Conservation (phyloP, 2,797 vertebrate species). For the Phataginus tricuspis region DNA sequence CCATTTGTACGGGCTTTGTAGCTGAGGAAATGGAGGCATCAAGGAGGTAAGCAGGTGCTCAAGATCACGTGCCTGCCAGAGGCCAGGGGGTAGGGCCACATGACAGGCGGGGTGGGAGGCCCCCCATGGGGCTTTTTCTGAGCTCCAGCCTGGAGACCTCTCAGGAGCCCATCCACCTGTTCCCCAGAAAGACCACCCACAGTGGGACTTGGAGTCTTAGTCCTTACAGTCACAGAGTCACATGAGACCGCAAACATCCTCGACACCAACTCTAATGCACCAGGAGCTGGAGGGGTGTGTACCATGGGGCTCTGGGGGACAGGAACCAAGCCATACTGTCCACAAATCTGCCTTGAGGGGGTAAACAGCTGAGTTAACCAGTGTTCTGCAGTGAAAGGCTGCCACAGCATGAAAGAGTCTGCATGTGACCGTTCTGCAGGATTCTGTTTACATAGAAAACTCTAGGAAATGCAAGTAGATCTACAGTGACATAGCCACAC, state of each 20-base stretch:
- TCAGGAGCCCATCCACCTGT: not conserved
- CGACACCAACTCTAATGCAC: not conserved
- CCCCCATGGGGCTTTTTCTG: not conserved
- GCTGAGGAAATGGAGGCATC: no score
- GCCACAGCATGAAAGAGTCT: no score
- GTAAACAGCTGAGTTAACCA: not conserved
- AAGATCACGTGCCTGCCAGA: not conserved
- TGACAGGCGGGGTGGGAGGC: no score
- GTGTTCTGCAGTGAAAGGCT: no score
- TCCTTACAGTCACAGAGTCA: not conserved
- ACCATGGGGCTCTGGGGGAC: accelerated
- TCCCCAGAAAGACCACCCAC: not conserved
- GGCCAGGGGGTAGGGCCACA: not conserved
- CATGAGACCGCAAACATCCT: not conserved
- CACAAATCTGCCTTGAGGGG: not conserved
- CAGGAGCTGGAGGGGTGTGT: not conserved
- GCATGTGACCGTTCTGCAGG: no score
- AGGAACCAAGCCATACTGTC: not conserved
- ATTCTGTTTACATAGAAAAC: not conserved
- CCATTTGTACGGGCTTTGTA: no score
- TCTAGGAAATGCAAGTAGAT: not conserved
- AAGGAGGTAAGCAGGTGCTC: not conserved
- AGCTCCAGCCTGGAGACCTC: not conserved
- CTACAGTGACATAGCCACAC: not conserved
- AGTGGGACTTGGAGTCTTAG: not conserved